A percentile compares a stretch with the other conserved stretches of the same genome.
These are phyloP conservation scores for Nebria salina DNA, from an alignment of 2,888 invertebrate genomes.

Conservation along the genomic window DNA sequence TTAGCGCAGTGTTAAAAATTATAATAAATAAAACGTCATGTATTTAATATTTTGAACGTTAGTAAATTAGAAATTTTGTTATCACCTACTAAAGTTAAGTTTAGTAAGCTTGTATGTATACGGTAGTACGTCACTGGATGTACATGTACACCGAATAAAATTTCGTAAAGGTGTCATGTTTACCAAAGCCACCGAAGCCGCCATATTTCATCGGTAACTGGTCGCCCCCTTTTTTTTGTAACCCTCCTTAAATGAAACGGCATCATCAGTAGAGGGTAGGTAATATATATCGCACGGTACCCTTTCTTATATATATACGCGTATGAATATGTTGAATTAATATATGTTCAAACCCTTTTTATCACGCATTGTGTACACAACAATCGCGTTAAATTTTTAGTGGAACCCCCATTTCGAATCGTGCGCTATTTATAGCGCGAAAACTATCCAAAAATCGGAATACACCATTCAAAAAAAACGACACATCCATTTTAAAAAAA, in stretches of 20 bases:
- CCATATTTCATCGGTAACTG: conserved; percentile 41
- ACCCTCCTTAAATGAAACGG: not conserved
- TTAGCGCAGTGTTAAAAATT: no score
- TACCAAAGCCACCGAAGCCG: conserved; percentile 33
- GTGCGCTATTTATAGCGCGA: not conserved
- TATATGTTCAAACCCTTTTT: conserved; percentile 24
- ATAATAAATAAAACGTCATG: no score
- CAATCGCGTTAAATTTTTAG: conserved; percentile 25
- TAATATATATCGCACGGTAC: not conserved
- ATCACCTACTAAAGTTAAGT: no score
- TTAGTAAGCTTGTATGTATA: no score
- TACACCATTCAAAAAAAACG: not conserved
- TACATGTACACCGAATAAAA: not conserved
- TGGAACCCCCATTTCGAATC: no score
- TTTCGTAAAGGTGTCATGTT: conserved; percentile 32
- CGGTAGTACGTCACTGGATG: conserved; percentile 7
- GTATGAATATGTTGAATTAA: conserved; percentile 16
- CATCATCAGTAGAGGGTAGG: not conserved
- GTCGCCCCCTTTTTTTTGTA: conserved; percentile 5
- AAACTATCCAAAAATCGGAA: not conserved
- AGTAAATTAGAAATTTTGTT: no score
- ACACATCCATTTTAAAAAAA: no score
- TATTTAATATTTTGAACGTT: no score
- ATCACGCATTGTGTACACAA: conserved; percentile 18
- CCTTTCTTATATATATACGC: not conserved